Percentiles rank a stretch among this genome's conserved stretches.
Conservation (phyloP, 1,140 invertebrate genomes). For the Penaeus vannamei region DNA sequence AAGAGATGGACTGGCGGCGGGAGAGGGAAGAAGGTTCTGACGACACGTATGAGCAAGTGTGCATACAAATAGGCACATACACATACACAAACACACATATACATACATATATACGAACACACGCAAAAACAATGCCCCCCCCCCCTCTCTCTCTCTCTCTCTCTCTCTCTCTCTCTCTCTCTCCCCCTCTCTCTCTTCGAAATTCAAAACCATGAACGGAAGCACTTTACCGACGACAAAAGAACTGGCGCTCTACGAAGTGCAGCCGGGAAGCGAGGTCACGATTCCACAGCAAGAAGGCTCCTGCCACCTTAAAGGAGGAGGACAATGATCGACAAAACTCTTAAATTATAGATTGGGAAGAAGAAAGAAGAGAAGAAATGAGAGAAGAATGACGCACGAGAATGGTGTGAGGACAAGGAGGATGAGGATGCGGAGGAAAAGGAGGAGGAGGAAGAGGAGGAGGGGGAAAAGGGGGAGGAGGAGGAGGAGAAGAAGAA, state of each 20-base stretch:
- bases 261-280: too few species aligned
- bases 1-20: too few species aligned
- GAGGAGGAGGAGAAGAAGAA: neutral
- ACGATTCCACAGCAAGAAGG: too few species aligned
- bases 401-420: neutral
- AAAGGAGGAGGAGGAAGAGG: neutral
- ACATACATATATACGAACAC: neutral
- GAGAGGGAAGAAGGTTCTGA: too few species aligned
- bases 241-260: too few species aligned
- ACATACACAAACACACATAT: neutral
- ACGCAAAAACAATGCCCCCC: neutral
- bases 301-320: too few species aligned
- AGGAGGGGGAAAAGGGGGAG: neutral
- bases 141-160: conserved; percentile 33
- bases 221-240: too few species aligned
- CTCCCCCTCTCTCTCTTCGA: conserved; percentile 26
- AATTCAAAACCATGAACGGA: neutral
- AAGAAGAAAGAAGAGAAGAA: too few species aligned
- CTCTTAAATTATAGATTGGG: too few species aligned
- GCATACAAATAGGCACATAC: conserved; percentile 5
- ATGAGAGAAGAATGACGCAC: neutral
- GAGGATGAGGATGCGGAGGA: neutral
- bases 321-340: too few species aligned
- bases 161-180: conserved; percentile 43
- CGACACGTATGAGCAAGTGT: conserved; percentile 7